Conservation (phyloP, 92 coral and sea anemone species). For the Palythoa heliodiscus region DNA sequence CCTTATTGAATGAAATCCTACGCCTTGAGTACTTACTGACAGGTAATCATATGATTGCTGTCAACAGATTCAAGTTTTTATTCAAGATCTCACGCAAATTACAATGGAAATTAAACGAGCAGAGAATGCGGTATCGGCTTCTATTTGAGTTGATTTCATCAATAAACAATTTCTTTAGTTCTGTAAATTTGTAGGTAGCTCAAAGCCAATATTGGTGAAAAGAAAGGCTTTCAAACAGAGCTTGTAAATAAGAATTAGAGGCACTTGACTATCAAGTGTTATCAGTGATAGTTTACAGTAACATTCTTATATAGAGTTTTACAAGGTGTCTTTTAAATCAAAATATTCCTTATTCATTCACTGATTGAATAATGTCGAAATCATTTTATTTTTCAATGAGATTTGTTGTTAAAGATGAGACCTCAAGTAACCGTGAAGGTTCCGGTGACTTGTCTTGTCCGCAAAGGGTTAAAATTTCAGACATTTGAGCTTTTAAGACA, state of each 20-base stretch:
- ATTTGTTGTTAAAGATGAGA: neutral
- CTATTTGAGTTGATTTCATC: neutral
- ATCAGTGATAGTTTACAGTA: neutral
- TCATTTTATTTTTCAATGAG: no score
- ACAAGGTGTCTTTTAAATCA: neutral
- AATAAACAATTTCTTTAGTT: neutral
- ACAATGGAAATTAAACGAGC: slow-evolving; percentile 87
- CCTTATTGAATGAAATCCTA: no score
- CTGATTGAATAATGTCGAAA: neutral
- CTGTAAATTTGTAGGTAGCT: slow-evolving; percentile 2
- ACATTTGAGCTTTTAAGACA: neutral
- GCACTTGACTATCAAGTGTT: neutral
- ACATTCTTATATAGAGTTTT: no score
- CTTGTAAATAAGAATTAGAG: neutral
- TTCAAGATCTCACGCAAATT: slow-evolving; percentile 94
- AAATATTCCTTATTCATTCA: neutral
- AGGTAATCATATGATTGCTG: neutral
- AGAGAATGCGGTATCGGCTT: slow-evolving; percentile 54
- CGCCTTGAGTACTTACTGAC: neutral
- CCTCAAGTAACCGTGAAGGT: neutral
- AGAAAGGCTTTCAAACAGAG: neutral
- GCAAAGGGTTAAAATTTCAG: neutral
- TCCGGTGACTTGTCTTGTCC: neutral
- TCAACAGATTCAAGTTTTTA: slow-evolving; percentile 90
- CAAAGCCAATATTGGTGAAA: neutral